A percentile compares a stretch with the other conserved stretches of the same genome.
Evolutionary conservation across 2,888 invertebrate species (phyloP).

Genomic region (Nymphalis c-album): DNA sequence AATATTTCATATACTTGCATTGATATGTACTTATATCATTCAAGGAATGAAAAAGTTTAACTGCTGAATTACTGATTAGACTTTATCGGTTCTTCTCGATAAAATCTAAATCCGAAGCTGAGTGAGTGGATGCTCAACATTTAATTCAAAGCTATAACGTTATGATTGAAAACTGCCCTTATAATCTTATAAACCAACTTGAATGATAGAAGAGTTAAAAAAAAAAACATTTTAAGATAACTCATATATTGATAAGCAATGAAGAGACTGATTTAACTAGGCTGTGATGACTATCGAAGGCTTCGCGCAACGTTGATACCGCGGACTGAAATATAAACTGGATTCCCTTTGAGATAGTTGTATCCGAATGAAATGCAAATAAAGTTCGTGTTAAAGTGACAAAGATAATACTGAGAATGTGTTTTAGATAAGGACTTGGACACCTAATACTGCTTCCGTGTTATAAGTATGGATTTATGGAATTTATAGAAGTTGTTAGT

Average conservation of each 20-base stretch:
- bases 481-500: too few species aligned
- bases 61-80: too few species aligned
- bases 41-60: too few species aligned
- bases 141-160: background rate
- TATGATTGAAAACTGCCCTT: too few species aligned
- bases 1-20: too few species aligned
- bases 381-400: background rate
- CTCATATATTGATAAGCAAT: background rate
- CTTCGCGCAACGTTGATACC: background rate
- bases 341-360: slow-evolving; percentile 1
- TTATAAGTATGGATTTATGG: too few species aligned
- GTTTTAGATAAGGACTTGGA: background rate
- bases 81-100: too few species aligned
- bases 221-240: background rate
- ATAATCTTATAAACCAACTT: too few species aligned
- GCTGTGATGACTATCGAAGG: background rate
- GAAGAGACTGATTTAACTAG: background rate
- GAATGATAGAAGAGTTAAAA: background rate
- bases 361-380: slow-evolving; percentile 1
- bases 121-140: background rate
- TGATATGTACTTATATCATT: too few species aligned
- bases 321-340: background rate
- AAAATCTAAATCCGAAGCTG: too few species aligned
- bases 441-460: too few species aligned
- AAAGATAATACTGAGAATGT: background rate